These are phyloP conservation scores for Actinernus sp. DNA, from an alignment of 92 coral and sea anemone species.

Conservation along the genomic window DNA sequence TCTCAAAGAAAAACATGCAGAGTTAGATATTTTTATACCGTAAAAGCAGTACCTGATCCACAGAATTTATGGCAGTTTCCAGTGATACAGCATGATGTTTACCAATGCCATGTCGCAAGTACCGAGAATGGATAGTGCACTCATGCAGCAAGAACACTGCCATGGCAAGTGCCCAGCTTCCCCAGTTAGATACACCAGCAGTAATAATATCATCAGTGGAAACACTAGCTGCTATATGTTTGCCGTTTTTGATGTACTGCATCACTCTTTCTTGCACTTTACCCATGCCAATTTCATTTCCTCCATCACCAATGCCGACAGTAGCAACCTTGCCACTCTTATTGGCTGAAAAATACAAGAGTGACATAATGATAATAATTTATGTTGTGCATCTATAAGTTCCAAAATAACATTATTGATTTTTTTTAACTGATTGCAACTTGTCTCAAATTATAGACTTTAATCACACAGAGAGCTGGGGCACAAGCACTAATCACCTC, in stretches of 20 bases:
- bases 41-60: conserved; percentile 54
- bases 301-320: conserved; percentile 95
- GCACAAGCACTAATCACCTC: too few relatives aligned
- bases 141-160: conserved; percentile 28
- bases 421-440: too few relatives aligned
- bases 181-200: conserved; percentile 99
- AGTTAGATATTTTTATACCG: too few relatives aligned
- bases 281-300: conserved; percentile 99
- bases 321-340: conserved; percentile 33
- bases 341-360: background rate
- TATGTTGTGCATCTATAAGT: background rate
- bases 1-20: too few relatives aligned
- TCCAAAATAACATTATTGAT: too few relatives aligned
- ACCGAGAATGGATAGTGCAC: conserved; percentile 41
- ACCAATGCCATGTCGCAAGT: conserved; percentile 34
- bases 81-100: background rate
- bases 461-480: too few relatives aligned
- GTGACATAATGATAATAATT: background rate
- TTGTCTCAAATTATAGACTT: too few relatives aligned
- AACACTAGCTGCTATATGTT: conserved; percentile 71
- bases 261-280: conserved; percentile 67
- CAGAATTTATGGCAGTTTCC: conserved; percentile 22
- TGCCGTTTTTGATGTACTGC: conserved; percentile 71
- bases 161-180: conserved; percentile 64
- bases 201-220: conserved; percentile 79